Evolutionary conservation across 2,888 invertebrate species (phyloP).

Genomic region (Drosophila mulleri): DNA sequence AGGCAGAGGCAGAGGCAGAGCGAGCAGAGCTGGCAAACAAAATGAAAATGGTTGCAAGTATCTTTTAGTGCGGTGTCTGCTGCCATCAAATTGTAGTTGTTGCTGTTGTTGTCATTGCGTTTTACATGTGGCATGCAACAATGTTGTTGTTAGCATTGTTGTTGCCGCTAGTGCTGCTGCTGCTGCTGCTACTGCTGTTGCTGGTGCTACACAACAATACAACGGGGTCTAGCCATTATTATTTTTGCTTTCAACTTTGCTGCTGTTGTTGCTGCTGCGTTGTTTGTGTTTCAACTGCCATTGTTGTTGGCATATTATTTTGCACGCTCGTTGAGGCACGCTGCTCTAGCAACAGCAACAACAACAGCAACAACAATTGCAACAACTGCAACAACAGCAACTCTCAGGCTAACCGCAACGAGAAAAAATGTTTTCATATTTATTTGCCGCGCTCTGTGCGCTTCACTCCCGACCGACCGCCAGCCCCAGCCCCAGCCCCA

Average conservation of each 20-base stretch:
- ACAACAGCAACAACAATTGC: slow-evolving; percentile 15
- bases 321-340: slow-evolving; percentile 73
- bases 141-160: slow-evolving; percentile 37
- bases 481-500: not conserved
- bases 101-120: slow-evolving; percentile 49
- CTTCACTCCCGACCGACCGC: slow-evolving; percentile 14
- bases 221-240: slow-evolving; percentile 64
- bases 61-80: slow-evolving; percentile 40
- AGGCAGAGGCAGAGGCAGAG: not conserved
- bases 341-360: slow-evolving; percentile 29
- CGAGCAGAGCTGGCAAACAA: slow-evolving; percentile 20
- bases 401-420: slow-evolving; percentile 57
- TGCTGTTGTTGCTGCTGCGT: slow-evolving; percentile 17
- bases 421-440: slow-evolving; percentile 77
- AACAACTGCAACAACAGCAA: slow-evolving; percentile 29
- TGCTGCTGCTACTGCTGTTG: slow-evolving; percentile 3
- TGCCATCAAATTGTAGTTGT: slow-evolving; percentile 32
- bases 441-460: slow-evolving; percentile 65
- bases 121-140: slow-evolving; percentile 62
- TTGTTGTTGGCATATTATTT: slow-evolving; percentile 79
- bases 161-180: slow-evolving; percentile 14
- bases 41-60: slow-evolving; percentile 44
- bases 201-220: slow-evolving; percentile 39
- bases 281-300: slow-evolving; percentile 66
- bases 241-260: slow-evolving; percentile 57